Base-by-base conservation (phyloP, 2,888 invertebrate species). In the Dryobota labecula region DNA sequence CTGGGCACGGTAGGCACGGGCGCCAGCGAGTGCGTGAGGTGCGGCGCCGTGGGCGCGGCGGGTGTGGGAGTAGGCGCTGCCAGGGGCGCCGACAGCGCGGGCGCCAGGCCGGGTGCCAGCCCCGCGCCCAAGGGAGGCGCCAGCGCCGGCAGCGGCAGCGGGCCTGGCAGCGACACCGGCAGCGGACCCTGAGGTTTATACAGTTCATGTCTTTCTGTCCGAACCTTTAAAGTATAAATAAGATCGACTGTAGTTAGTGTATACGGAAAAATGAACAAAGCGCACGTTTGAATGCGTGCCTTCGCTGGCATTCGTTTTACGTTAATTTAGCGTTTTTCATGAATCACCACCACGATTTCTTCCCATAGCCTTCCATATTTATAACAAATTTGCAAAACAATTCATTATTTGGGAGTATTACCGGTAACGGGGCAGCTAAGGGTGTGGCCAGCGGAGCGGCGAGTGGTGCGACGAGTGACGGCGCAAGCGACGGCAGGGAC, bases 1-100 rank as follows among this genome's bases (percentile, higher is more conserved):
- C 96, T 94, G 86, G 95, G 94, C 84, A 96, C 95, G 9, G 96
- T 95, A 78, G 96, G 95, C 86, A 95, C 95, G 53, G 96, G 96
- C 73, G 96, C 96, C 65, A 95, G 91, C 64, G 95, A 90, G 88
- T 95, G 96, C 63, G 96, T 88, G 18, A 96, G 93, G 87, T 95
- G 96, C 43, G 93, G 88, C 69, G 94, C 92, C 38, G 93, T 84
- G 73, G 95, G 91, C 64, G 96, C 90, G 18, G 95, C 93, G 45
- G 94, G 92, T 47, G 95, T 94, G 47, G 95, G 93, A 83, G 95
- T 94, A 58, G 95, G 95, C 77, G 95, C 94, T 63, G 95, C 94
- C 70, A 93, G 91, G 45, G 93, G 91, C 47, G 92, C 72, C 69
- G 92, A 78, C 67, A 63, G 64, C 24, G 63, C 3, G 27, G 51